Conservation (phyloP, 1,140 invertebrate genomes). For the Metopolophium dirhodum region DNA sequence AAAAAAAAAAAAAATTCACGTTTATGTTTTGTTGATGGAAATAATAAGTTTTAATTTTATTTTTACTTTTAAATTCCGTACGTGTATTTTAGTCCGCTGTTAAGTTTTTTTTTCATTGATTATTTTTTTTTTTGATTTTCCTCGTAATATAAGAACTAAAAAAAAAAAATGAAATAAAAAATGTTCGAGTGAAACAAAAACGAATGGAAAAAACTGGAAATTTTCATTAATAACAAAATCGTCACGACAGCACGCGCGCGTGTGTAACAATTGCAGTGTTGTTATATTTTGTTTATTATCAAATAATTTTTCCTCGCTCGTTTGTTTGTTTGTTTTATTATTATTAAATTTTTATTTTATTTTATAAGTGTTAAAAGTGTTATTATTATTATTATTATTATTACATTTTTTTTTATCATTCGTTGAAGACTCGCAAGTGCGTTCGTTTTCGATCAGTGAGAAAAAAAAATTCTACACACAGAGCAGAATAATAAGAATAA, state of each 20-base stretch:
- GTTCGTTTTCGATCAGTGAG: background rate
- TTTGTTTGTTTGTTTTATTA: constrained; percentile 24
- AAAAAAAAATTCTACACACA: background rate
- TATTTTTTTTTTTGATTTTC: constrained; percentile 20
- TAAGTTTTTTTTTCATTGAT: constrained; percentile 24
- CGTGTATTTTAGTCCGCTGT: constrained; percentile 47
- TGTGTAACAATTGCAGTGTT: background rate
- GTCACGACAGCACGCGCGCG: constrained; percentile 27
- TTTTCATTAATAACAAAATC: constrained; percentile 19
- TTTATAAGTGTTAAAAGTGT: constrained; percentile 47
- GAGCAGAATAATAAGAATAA: background rate
- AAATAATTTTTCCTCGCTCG: constrained; percentile 33
- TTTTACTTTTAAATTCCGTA: constrained; percentile 13
- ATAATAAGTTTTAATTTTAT: constrained; percentile 30
- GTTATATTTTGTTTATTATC: constrained; percentile 31
- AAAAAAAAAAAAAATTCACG: constrained; percentile 45
- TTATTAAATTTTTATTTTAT: constrained; percentile 34
- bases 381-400: background rate
- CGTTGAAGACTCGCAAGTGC: constrained; percentile 19
- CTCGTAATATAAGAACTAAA: background rate
- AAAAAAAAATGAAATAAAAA: background rate
- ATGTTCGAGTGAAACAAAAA: background rate
- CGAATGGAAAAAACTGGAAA: background rate
- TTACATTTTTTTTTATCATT: background rate
- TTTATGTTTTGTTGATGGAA: background rate